phyloP scores from a whole-genome alignment of 2,888 invertebrate species.

The Plebejus melissa region DNA sequence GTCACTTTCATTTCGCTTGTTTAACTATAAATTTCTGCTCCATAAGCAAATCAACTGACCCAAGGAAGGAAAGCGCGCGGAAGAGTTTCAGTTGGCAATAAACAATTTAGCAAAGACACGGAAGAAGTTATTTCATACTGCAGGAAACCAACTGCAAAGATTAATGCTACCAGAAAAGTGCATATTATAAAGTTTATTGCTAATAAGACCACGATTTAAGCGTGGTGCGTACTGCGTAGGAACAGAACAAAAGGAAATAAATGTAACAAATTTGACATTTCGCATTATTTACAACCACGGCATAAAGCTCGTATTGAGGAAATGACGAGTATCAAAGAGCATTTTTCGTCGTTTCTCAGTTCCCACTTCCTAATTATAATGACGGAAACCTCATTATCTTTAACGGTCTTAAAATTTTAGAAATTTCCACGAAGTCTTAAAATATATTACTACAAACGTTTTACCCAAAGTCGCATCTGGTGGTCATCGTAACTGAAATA shows the following conservation, averaged over 20 bases:
- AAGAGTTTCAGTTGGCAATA: background rate
- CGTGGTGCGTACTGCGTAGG: slow-evolving; percentile 11
- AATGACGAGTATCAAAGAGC: slow-evolving; percentile 18
- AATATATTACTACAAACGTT: background rate
- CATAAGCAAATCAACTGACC: background rate
- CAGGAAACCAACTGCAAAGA: slow-evolving; percentile 7
- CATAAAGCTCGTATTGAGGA: slow-evolving; percentile 12
- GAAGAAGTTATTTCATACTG: background rate
- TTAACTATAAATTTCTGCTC: background rate
- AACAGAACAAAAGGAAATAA: slow-evolving; percentile 26
- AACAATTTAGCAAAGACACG: slow-evolving; percentile 18
- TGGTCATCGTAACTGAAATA: background rate
- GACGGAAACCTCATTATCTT: slow-evolving; percentile 15
- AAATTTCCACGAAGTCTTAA: background rate
- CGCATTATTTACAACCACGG: slow-evolving; percentile 14
- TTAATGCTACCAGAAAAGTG: slow-evolving; percentile 15
- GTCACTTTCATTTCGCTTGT: background rate
- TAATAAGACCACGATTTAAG: slow-evolving; percentile 18
- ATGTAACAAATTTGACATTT: slow-evolving; percentile 27
- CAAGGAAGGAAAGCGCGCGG: background rate
- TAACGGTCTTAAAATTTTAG: background rate
- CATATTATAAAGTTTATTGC: background rate
- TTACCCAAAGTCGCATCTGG: background rate
- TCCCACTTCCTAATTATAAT: slow-evolving; percentile 22
- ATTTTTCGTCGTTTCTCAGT: slow-evolving; percentile 25